Base-by-base conservation (phyloP, 2,888 invertebrate genomes). In the Aleiodes testaceus region DNA sequence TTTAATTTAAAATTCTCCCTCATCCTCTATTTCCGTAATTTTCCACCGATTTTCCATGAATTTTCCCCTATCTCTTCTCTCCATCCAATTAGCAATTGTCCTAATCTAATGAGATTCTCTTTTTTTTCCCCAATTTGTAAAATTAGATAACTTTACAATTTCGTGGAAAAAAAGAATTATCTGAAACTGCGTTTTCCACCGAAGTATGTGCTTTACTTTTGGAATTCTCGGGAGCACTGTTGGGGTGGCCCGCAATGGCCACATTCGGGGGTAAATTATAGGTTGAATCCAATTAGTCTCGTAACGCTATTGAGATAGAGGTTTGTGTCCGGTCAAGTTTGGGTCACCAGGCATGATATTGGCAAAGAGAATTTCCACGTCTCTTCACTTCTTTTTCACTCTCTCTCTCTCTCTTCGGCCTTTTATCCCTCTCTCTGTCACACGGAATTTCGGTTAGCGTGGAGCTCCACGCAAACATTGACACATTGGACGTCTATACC, bases 251-350 rank as follows among this genome's bases (percentile, higher is more conserved):
- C 72, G 65, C 66, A 69, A 72, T 7, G 42, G 68, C 66, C 72
- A 65, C 72, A 72, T 59, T 59, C 18, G 69, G 42, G 50, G 45
- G 72, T 72, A 69, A 72, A 72, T 72, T 72, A 72, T 69, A 69
- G 72, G 65, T 65, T 47, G 69, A 69, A 69, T 72, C 72, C 72
- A 69, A 72, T 72, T 72, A 72, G 69, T 69, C 72, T 65, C 49
- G 64, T 68, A 67, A 71, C 68, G 61, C 36, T 42, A 61, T 47
- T 42, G 52, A 44, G 66, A 63, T 64, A 68, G 72, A 71, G 71
- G 67, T 71, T 67, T 68, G 71, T 59, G 55, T 66, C 59, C 67
- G 50, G 72, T 55, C 68, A 69, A 72, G 64, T 72, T 72, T 72
- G 65, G 68, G 42, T 68, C 68, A 64, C 67, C 64, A 36, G 59